Evolutionary conservation across 2,888 invertebrate genomes (phyloP).

Genomic region (Prionchulus punctatus): DNA sequence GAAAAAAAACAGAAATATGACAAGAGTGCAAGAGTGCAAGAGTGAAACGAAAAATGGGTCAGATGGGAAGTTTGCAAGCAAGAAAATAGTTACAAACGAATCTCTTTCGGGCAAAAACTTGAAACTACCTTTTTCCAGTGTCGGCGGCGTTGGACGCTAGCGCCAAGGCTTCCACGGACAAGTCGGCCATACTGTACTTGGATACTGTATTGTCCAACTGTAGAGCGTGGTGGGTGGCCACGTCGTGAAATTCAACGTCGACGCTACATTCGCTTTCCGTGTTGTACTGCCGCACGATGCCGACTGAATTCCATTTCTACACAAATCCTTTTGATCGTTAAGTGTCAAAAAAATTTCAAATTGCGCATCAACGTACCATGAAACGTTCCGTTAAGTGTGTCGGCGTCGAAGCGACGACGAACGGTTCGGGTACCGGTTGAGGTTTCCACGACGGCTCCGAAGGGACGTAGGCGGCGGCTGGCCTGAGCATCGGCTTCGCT

Average conservation of each 20-base stretch:
- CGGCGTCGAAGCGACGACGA: constrained; percentile 79
- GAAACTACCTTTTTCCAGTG: not conserved
- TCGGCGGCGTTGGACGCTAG: constrained; percentile 15
- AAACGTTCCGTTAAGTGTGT: constrained; percentile 60
- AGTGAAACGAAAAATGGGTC: not conserved
- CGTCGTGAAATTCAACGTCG: constrained; percentile 88
- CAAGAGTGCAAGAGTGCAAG: no score
- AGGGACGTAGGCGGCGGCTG: not conserved
- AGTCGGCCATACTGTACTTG: constrained; percentile 67
- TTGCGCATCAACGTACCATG: constrained; percentile 39
- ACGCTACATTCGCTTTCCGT: constrained; percentile 60
- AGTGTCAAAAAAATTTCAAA: no score
- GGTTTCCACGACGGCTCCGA: constrained; percentile 2
- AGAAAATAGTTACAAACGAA: not conserved
- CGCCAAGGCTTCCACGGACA: constrained; percentile 61
- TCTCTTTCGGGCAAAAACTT: no score
- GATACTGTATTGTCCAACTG: constrained; percentile 65
- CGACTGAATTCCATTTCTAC: constrained; percentile 78
- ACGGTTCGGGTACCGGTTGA: constrained; percentile 49
- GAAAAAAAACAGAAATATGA: constrained; percentile 19
- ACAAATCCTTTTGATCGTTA: no score
- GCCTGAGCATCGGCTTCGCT: not conserved
- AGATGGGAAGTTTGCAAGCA: not conserved
- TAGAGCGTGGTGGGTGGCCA: constrained; percentile 67
- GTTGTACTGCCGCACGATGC: constrained; percentile 66